Base-by-base conservation (phyloP, 2,797 vertebrate species). In the Dryobates pubescens region DNA sequence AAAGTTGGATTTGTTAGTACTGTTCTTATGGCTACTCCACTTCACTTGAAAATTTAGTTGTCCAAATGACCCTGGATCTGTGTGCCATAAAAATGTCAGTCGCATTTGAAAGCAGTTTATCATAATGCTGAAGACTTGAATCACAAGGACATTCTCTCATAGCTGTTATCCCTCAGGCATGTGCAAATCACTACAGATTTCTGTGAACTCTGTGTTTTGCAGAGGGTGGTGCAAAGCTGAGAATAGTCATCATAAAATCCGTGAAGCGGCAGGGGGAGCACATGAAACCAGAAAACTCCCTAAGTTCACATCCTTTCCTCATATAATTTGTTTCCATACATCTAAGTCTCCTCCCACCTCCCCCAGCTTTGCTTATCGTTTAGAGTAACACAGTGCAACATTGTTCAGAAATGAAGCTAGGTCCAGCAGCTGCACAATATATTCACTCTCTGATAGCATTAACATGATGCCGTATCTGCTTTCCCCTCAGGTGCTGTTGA, bases 201-300 rank as follows among this genome's bases (percentile, higher is more conserved):
- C 82, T 86, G 34, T 75, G 79, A 69, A 70, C 53, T 65, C 13
- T 30, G 36, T 78, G 64, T 59, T 70, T 67, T 27, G 56, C 2
- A 1, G 61, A 72, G 43, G 27, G 56, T 27, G 14, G 6, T 30
- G 24, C 49, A 36, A 78, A 51, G 73, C 53, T 64, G 41, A 51
- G 74, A 81, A 67, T 59, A 81, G 30, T 15, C 9, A 7, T 59
- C 56, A 56, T 62, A 69, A 86, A 30, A 78, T 30, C 43, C 71
- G 57, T 78, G 76, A 27, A 75, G 29, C 91, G 92, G 94, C 23
- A 73, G 93, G 29, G 85, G 86, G 94, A 64, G 93, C 89, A 90
- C 49, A 20, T 80, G 75, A 41, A 93, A 92, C 27, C 84, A 65
- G 43, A 83, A 83, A 56, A 58, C 9, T 61, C 29, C 34, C 12